Conservation (phyloP, 1,140 invertebrate genomes). For the Drosophila miranda region DNA sequence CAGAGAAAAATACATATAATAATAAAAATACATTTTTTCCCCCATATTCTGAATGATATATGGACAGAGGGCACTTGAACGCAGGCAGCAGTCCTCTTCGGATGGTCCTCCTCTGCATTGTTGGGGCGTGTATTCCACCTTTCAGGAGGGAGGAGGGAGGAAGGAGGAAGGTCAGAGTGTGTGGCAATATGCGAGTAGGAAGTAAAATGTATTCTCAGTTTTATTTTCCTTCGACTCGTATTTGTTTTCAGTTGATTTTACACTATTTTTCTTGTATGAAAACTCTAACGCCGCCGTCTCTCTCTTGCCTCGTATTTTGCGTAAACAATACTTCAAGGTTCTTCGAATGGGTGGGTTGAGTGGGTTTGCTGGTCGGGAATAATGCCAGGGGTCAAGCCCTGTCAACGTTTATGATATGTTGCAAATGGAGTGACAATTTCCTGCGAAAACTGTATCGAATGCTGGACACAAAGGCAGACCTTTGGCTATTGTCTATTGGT, state of each 20-base stretch:
- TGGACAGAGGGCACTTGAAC: slow-evolving; percentile 44
- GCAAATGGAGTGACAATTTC: slow-evolving; percentile 44
- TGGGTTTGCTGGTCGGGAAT: slow-evolving; percentile 24
- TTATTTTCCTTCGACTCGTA: slow-evolving; percentile 36
- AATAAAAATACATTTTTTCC: slow-evolving; percentile 48
- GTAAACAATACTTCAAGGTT: slow-evolving; percentile 71
- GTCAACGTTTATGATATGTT: slow-evolving; percentile 39
- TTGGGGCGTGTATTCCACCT: slow-evolving; percentile 48
- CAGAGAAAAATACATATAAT: slow-evolving; percentile 26
- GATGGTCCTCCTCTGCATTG: slow-evolving; percentile 23
- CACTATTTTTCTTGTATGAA: slow-evolving; percentile 43
- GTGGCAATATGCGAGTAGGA: slow-evolving; percentile 24
- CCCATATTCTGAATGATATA: slow-evolving; percentile 50
- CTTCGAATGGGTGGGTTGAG: not conserved
- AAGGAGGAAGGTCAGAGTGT: not conserved
- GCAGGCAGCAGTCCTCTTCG: slow-evolving; percentile 15
- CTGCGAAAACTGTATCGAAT: slow-evolving; percentile 23
- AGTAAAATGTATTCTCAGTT: slow-evolving; percentile 48
- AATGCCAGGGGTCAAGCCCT: slow-evolving; percentile 54
- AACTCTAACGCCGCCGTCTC: slow-evolving; percentile 7
- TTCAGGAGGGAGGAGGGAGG: slow-evolving; percentile 6
- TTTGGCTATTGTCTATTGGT: too few species aligned
- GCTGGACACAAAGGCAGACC: slow-evolving; percentile 3
- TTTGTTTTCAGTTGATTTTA: slow-evolving; percentile 49
- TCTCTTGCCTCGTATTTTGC: slow-evolving; percentile 26